Conservation (phyloP, 2,797 vertebrate genomes). For the Pantherophis alleghaniensis region DNA sequence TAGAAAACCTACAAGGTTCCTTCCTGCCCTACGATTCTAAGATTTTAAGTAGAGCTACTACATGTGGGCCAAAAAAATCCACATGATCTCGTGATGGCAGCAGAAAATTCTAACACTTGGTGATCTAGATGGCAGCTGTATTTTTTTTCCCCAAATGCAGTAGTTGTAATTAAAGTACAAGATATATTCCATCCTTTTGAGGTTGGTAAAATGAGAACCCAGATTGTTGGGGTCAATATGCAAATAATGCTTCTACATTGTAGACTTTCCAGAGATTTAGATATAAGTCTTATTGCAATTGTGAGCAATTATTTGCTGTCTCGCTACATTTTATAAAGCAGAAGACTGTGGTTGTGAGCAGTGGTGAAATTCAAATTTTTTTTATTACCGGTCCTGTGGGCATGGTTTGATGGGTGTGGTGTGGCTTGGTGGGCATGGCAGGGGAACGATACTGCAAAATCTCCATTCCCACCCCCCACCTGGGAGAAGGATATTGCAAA, state of each 20-base stretch:
- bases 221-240: background rate
- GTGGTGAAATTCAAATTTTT: too few species aligned
- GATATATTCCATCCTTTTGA: background rate
- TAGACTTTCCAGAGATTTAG: background rate
- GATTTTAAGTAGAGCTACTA: background rate
- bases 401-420: too few species aligned
- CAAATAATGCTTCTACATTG: background rate
- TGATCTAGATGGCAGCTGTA: background rate
- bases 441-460: too few species aligned
- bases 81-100: background rate
- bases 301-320: background rate
- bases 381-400: too few species aligned
- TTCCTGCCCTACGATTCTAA: background rate
- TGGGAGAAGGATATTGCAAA: too few species aligned
- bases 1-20: background rate
- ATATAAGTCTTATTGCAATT: background rate
- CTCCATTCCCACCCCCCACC: too few species aligned
- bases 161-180: background rate
- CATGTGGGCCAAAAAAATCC: background rate
- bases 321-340: background rate
- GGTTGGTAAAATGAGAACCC: background rate
- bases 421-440: too few species aligned
- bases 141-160: rapidly evolving
- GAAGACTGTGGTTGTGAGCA: background rate
- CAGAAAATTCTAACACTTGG: background rate